A percentile compares a stretch with the other conserved stretches of the same genome.
Evolutionary conservation across 2,113 vertebrate species (phyloP).

Genomic region (Cyanistes caeruleus): DNA sequence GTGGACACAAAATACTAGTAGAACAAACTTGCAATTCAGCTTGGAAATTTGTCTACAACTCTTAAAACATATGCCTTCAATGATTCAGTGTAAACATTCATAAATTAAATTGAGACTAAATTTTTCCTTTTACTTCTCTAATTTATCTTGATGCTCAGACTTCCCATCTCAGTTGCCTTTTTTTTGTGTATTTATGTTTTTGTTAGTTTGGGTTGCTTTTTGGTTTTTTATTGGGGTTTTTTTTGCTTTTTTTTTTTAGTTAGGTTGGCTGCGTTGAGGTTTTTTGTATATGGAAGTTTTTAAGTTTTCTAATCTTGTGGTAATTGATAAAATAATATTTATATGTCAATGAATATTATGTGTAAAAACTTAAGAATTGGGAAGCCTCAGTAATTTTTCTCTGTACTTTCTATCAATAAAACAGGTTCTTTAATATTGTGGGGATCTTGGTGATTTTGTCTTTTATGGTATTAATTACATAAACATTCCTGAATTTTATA

Average conservation of each 20-base stretch:
- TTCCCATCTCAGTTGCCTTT: not conserved
- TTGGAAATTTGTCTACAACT: not conserved
- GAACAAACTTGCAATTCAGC: not conserved
- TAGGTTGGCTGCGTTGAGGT: rapidly evolving
- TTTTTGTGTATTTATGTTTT: not conserved
- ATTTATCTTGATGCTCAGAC: not conserved
- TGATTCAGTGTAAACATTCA: not conserved
- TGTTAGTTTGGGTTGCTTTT: not conserved
- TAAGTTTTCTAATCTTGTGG: not conserved
- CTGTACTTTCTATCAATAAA: not conserved
- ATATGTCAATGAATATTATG: not conserved
- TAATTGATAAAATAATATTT: not conserved
- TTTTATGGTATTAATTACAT: not conserved
- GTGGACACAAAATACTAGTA: not conserved
- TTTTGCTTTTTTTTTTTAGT: not conserved
- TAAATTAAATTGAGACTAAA: not conserved
- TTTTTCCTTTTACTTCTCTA: not conserved
- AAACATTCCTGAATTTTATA: not conserved
- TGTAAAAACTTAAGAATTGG: not conserved
- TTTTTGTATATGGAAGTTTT: not conserved
- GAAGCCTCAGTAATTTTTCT: not conserved
- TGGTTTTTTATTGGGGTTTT: no score
- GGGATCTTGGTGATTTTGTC: not conserved
- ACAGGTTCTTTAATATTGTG: rapidly evolving
- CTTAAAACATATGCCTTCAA: not conserved